Evolutionary conservation across 2,888 invertebrate genomes (phyloP).

Genomic region (Frankliniella fusca): DNA sequence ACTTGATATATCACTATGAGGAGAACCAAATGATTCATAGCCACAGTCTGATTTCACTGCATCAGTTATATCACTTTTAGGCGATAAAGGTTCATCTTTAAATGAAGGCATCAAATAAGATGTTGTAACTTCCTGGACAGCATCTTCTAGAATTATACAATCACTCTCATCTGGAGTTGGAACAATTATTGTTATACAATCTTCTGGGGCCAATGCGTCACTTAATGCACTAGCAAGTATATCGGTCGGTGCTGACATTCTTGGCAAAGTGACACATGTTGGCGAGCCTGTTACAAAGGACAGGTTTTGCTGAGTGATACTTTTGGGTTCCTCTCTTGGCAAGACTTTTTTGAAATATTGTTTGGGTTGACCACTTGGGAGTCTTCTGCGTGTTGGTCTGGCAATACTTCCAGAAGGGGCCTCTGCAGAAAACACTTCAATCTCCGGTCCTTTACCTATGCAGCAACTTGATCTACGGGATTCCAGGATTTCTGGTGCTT

Average conservation of each 20-base stretch:
- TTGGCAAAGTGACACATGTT: background rate
- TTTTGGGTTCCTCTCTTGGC: background rate
- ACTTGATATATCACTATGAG: constrained; percentile 41
- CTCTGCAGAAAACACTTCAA: background rate
- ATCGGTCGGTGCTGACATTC: background rate
- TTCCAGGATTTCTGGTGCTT: constrained; percentile 81
- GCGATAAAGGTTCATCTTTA: constrained; percentile 7
- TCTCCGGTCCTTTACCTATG: background rate
- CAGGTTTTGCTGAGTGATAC: background rate
- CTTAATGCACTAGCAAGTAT: background rate
- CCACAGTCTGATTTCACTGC: constrained; percentile 55
- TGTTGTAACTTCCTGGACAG: constrained; percentile 2
- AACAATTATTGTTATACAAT: background rate
- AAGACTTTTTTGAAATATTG: background rate
- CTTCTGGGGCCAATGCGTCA: background rate
- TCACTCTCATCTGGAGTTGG: background rate
- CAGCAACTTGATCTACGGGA: constrained; percentile 56
- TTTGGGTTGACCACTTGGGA: background rate
- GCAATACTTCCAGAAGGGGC: background rate
- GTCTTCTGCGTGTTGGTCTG: background rate
- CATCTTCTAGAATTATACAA: background rate
- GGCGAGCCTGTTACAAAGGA: background rate
- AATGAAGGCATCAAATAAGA: background rate
- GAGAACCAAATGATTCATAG: constrained; percentile 64
- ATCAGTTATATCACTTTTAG: constrained; percentile 3